Conservation (phyloP, 35 echinoderm and acorn worm genomes). For the Hemicentrotus pulcherrimus region DNA sequence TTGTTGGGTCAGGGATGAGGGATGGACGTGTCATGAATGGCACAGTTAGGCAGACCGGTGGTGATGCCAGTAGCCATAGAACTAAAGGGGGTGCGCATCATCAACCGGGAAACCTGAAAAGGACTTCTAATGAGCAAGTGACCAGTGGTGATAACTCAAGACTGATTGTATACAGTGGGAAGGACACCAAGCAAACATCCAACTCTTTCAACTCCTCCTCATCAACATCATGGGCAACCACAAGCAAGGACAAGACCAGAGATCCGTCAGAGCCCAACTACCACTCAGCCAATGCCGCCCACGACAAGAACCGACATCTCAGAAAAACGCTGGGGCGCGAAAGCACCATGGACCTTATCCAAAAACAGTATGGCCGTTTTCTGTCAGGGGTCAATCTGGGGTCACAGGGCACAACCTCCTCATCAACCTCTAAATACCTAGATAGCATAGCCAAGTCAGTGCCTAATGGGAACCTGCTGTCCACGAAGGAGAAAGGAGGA, state of each 20-base stretch:
- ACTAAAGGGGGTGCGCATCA: neutral
- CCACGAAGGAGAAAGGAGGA: neutral
- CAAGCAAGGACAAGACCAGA: neutral
- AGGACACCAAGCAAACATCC: neutral
- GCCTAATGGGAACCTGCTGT: neutral
- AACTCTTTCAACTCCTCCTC: neutral
- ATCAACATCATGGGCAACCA: neutral
- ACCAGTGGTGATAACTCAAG: neutral
- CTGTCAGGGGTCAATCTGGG: conserved; percentile 37
- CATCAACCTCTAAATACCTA: conserved; percentile 50
- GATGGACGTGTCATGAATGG: neutral
- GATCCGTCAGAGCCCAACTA: neutral
- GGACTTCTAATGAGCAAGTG: neutral
- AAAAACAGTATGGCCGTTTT: conserved; percentile 55
- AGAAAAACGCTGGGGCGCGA: neutral
- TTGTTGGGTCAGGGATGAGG: neutral
- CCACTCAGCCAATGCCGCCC: conserved; percentile 7
- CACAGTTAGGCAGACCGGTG: neutral
- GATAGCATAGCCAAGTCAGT: conserved; percentile 55
- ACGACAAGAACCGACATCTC: conserved; percentile 18
- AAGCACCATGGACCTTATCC: conserved; percentile 57
- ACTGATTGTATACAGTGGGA: conserved; percentile 22
- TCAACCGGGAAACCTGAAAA: neutral
- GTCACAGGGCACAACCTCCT: conserved; percentile 30
- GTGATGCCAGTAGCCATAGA: conserved; percentile 5